These are phyloP conservation scores for Prionailurus bengalensis DNA, from an alignment of 2,113 vertebrate genomes.

Conservation along the genomic window DNA sequence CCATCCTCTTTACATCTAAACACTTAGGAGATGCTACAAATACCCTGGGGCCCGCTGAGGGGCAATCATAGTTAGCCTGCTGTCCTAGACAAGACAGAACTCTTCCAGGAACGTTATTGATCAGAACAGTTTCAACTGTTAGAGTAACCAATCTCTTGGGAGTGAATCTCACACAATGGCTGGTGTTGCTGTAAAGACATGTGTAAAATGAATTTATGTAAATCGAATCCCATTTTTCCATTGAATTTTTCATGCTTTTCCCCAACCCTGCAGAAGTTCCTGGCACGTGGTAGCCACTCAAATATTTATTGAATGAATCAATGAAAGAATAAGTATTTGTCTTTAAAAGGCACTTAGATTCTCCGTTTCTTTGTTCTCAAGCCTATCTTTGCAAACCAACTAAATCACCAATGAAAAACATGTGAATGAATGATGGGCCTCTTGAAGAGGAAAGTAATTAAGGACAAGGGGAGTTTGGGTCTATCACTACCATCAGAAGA, in stretches of 20 bases:
- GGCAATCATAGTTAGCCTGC: too few species aligned
- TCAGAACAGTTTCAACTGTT: not conserved
- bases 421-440: not conserved
- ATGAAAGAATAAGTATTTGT: constrained; percentile 20
- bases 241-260: not conserved
- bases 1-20: not conserved
- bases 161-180: not conserved
- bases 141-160: not conserved
- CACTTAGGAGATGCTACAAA: not conserved
- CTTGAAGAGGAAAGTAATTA: constrained; percentile 16
- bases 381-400: not conserved
- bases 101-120: not conserved
- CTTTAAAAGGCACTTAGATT: constrained; percentile 37
- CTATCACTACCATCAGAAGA: not conserved
- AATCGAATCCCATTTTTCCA: not conserved
- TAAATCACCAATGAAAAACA: not conserved
- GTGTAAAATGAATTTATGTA: not conserved
- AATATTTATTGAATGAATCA: constrained; percentile 34
- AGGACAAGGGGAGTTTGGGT: not conserved
- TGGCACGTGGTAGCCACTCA: not conserved
- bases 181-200: not conserved
- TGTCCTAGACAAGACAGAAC: not conserved
- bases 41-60: not conserved
- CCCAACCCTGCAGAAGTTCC: constrained; percentile 4
- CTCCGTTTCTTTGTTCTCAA: constrained; percentile 33